phyloP scores from a whole-genome alignment of 2,113 vertebrate genomes.

The Stegostoma tigrinum region DNA sequence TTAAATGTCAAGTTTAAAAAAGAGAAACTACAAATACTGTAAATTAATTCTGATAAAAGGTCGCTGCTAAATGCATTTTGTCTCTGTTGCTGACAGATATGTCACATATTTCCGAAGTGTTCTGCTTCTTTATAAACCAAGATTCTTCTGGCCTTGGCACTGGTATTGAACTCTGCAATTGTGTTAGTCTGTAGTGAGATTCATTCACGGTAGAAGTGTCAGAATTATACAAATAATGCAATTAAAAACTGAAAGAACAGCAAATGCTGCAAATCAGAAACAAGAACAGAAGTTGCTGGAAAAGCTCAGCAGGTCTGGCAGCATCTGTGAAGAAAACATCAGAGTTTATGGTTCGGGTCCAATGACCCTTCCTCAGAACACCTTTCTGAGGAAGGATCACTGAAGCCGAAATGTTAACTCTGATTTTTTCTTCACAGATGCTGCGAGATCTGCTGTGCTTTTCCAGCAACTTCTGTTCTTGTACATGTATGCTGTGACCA shows the following conservation, averaged over 20 bases:
- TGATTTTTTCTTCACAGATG: no score
- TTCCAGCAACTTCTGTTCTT: no score
- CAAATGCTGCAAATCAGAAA: no score
- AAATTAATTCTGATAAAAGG: background rate
- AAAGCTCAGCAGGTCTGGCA: no score
- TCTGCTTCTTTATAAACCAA: background rate
- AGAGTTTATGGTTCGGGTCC: no score
- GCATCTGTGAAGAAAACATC: no score
- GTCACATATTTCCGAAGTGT: background rate
- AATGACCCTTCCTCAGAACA: no score
- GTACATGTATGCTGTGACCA: background rate
- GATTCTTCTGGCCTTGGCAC: background rate
- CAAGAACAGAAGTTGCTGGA: no score
- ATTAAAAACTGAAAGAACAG: no score
- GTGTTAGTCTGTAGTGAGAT: background rate
- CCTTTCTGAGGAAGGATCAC: no score
- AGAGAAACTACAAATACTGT: background rate
- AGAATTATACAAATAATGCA: background rate
- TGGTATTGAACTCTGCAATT: background rate
- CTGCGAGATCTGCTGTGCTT: no score
- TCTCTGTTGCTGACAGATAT: background rate
- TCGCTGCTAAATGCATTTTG: background rate
- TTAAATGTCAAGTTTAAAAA: background rate
- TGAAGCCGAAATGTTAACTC: no score
- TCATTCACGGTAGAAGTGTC: background rate